Conservation (phyloP, 2,113 vertebrate species). For the Dolichallabes microphthalmus region DNA sequence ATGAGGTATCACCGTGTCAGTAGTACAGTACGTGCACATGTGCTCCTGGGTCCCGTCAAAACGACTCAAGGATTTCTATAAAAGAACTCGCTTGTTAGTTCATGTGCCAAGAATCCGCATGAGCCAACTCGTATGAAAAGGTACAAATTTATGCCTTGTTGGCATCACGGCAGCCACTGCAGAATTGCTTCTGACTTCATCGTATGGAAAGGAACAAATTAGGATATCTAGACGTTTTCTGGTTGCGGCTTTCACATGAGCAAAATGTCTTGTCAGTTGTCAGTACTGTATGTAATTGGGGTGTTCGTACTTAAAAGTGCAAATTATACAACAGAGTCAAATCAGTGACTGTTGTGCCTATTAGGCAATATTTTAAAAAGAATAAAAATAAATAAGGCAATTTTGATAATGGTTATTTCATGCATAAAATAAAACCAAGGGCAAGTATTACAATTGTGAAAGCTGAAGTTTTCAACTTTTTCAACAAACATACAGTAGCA, state of each 20-base stretch:
- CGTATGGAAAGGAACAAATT: neutral
- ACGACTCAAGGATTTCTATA: slow-evolving; percentile 2
- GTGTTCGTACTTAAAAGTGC: neutral
- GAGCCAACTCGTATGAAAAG: neutral
- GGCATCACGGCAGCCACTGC: neutral
- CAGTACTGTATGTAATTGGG: neutral
- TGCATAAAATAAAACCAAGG: neutral
- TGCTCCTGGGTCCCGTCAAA: neutral
- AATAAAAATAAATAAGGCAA: neutral
- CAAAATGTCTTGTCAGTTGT: neutral
- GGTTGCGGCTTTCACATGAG: neutral
- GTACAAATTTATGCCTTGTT: neutral
- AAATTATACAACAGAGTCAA: neutral
- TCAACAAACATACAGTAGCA: neutral
- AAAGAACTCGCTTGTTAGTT: slow-evolving; percentile 9
- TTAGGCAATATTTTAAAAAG: neutral
- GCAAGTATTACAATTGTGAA: neutral
- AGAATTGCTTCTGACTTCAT: neutral
- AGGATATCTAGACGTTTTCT: neutral
- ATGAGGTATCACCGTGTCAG: neutral
- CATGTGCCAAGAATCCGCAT: neutral
- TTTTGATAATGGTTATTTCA: neutral
- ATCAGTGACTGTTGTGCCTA: neutral
- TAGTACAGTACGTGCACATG: neutral
- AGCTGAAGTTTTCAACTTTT: neutral